Evolutionary conservation across 2,113 vertebrate species (phyloP).

Genomic region (Silurus glanis): DNA sequence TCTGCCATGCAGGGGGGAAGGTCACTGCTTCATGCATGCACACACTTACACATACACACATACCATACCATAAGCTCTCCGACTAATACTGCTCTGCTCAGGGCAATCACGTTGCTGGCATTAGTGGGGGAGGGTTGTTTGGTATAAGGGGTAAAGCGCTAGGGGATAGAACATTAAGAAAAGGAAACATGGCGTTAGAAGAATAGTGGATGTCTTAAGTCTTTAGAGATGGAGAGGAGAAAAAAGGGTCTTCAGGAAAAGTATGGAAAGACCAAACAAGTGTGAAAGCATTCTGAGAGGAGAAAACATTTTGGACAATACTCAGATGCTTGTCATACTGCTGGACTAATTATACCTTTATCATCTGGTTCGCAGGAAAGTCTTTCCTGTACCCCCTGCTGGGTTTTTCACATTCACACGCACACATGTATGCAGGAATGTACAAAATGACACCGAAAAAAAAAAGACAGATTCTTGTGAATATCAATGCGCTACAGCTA

Average conservation of each 20-base stretch:
- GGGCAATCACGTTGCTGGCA: conserved; percentile 49
- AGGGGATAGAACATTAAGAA: background rate
- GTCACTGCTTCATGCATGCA: conserved; percentile 50
- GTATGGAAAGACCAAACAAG: background rate
- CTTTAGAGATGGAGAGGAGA: conserved; percentile 3
- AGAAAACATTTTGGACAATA: conserved; percentile 42
- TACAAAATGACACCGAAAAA: conserved; percentile 37
- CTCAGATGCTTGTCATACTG: conserved; percentile 61
- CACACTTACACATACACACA: conserved; percentile 38
- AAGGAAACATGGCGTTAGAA: conserved; percentile 8
- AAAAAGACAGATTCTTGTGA: background rate
- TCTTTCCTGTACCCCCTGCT: conserved; percentile 57
- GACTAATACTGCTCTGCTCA: conserved; percentile 42
- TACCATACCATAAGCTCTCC: background rate
- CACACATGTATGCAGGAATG: background rate
- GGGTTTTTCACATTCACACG: background rate
- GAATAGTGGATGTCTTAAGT: conserved; percentile 10
- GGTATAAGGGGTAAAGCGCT: conserved; percentile 3
- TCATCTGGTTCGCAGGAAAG: conserved; percentile 65
- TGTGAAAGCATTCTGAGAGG: background rate
- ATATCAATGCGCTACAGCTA: background rate
- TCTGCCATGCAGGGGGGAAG: conserved; percentile 56
- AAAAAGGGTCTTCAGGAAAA: conserved; percentile 18
- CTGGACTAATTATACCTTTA: conserved; percentile 72
- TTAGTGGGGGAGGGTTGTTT: conserved; percentile 35